Evolutionary conservation across 1,140 invertebrate species (phyloP), one percentile per base, ranked within the genome.

Genomic region (Eciton burchellii): DNA sequence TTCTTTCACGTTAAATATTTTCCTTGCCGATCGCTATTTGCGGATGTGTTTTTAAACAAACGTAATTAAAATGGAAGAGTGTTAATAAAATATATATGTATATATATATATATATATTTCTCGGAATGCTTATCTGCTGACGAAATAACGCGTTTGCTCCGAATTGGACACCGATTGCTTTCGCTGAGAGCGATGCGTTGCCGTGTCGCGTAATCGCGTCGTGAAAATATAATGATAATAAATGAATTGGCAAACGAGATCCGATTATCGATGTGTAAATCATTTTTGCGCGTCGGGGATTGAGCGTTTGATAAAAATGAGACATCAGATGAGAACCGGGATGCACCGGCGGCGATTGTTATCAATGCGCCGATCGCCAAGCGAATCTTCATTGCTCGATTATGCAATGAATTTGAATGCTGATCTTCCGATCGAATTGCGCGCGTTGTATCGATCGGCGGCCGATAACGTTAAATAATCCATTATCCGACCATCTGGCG

Each of bases 261-360:
- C 2, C n/a, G 41, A 54, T 63, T 63, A 82, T 86, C 82, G 85
- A 84, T 81, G 62, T 60, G 56, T 54, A 21, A 54, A 9, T 54
- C 52, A n/a, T 14, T 52, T 52, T n/a, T 52, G 14, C 14, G 49
- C 49, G 14, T 52, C 14, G 49, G 49, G 9, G 52, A 19, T 54
- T 54, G 19, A 19, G 16, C n/a, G 1, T 4, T 21, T 19, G 5
- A 54, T 54, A 54, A 54, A 54, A 54, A 21, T 19, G 14, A 52
- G 14, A 14, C 1, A n/a, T 35, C 35, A 57, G 14, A 57, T 16
- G 24, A 26, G 24, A 59, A 26, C n/a, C 26, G 24, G 54, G 21
- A 56, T 56, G 19, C 12, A 57, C 1, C 5, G 6, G n/a, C 16
- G n/a, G n/a, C n/a, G n/a, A n/a, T n/a, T n/a, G 60, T 43, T 63